phyloP scores from a whole-genome alignment of 2,888 invertebrate genomes.

The Aethes cnicana region DNA sequence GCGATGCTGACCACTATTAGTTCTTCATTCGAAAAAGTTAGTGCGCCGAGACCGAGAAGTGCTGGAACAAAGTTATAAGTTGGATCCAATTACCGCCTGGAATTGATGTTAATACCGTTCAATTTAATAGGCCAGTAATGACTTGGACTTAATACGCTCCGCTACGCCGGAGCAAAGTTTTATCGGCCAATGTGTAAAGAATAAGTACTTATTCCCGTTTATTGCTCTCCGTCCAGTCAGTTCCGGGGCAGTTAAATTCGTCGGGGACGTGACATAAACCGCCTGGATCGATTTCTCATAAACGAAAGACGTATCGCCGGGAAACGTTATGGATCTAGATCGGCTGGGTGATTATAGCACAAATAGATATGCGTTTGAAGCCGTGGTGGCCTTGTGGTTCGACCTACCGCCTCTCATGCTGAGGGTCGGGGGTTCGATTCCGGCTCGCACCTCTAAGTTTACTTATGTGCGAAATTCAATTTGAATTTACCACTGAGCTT shows the following conservation, averaged over 20 bases:
- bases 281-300: slow-evolving; percentile 79
- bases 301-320: slow-evolving; percentile 75
- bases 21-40: slow-evolving; percentile 32
- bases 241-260: slow-evolving; percentile 75
- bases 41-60: slow-evolving; percentile 33
- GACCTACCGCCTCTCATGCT: no score
- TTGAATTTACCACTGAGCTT: no score
- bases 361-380: no score
- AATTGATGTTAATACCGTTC: slow-evolving; percentile 41
- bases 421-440: no score
- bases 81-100: slow-evolving; percentile 42
- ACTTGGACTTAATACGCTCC: slow-evolving; percentile 41
- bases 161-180: slow-evolving; percentile 60
- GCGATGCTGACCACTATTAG: slow-evolving; percentile 12
- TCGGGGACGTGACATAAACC: slow-evolving; percentile 78
- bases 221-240: slow-evolving; percentile 76
- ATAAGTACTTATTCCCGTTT: slow-evolving; percentile 69
- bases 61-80: slow-evolving; percentile 36
- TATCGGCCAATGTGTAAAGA: slow-evolving; percentile 74
- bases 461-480: no score
- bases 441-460: no score
- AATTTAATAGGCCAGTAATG: slow-evolving; percentile 43
- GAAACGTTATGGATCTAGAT: slow-evolving; percentile 59
- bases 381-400: no score
- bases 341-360: no score